phyloP scores from a whole-genome alignment of 1,140 invertebrate genomes.

The Meloidogyne exigua region DNA sequence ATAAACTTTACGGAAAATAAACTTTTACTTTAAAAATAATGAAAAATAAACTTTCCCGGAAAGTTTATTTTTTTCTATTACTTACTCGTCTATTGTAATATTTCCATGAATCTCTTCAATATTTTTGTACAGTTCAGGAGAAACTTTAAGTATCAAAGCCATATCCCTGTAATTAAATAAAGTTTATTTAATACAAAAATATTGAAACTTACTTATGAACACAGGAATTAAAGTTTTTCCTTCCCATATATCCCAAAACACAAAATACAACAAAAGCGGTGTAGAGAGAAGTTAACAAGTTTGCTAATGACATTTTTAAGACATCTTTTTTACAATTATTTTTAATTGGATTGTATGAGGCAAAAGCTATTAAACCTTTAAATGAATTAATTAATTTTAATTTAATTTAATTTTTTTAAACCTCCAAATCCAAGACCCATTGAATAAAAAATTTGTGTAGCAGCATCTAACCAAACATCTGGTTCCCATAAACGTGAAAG shows the following conservation, averaged over 20 bases:
- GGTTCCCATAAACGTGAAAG: slow-evolving; percentile 54
- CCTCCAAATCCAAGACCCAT: slow-evolving; percentile 85
- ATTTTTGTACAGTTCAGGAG: slow-evolving; percentile 43
- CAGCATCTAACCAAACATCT: slow-evolving; percentile 87
- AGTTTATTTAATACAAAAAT: not conserved
- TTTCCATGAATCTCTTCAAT: slow-evolving; percentile 51
- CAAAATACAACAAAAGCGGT: slow-evolving; percentile 96
- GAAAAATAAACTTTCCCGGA: not conserved
- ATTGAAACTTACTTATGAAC: slow-evolving; percentile 52
- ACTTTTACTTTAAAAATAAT: no score
- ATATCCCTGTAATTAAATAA: slow-evolving; percentile 51
- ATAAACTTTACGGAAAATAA: no score
- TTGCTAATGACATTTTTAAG: slow-evolving; percentile 86
- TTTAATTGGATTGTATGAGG: slow-evolving; percentile 90
- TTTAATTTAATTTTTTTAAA: slow-evolving; percentile 26
- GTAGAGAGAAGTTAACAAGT: slow-evolving; percentile 93
- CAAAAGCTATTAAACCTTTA: slow-evolving; percentile 82
- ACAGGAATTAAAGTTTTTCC: slow-evolving; percentile 54
- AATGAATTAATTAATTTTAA: not conserved
- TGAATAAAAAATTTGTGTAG: slow-evolving; percentile 95
- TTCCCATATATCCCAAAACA: slow-evolving; percentile 86
- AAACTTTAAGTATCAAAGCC: slow-evolving; percentile 44
- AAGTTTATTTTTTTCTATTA: slow-evolving; percentile 21
- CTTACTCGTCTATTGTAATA: slow-evolving; percentile 50
- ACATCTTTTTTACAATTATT: slow-evolving; percentile 93